Conservation (phyloP, 2,888 invertebrate species). For the Drosophila anomalata region DNA sequence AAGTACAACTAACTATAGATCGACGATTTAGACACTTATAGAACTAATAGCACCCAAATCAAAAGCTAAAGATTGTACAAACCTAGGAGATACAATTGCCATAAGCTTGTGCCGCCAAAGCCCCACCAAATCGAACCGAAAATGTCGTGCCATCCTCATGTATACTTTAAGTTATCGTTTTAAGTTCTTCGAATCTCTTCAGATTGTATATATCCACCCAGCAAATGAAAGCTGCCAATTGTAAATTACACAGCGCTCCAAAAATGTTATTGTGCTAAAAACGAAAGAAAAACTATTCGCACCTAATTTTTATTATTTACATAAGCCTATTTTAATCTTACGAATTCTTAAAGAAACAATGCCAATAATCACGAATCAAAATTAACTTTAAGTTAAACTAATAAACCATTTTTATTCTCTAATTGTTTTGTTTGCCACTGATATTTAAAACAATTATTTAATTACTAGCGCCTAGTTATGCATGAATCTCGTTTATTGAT, state of each 20-base stretch:
- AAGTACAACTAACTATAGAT: slow-evolving; percentile 66
- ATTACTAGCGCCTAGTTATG: slow-evolving; percentile 45
- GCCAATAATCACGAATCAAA: slow-evolving; percentile 76
- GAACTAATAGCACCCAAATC: slow-evolving; percentile 66
- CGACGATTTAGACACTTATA: slow-evolving; percentile 19
- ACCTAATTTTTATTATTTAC: slow-evolving; percentile 33
- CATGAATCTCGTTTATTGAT: slow-evolving; percentile 66
- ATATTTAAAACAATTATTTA: slow-evolving; percentile 55
- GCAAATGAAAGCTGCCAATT: slow-evolving; percentile 70
- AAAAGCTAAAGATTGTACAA: slow-evolving; percentile 66
- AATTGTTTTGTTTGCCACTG: slow-evolving; percentile 70
- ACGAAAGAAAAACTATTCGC: slow-evolving; percentile 41
- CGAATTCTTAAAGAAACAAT: slow-evolving; percentile 73
- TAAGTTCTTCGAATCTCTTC: slow-evolving; percentile 38
- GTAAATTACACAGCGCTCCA: slow-evolving; percentile 67
- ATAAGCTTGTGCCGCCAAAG: slow-evolving; percentile 39
- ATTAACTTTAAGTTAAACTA: slow-evolving; percentile 82
- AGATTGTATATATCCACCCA: slow-evolving; percentile 64
- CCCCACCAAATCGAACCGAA: slow-evolving; percentile 48
- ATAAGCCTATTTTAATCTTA: slow-evolving; percentile 58
- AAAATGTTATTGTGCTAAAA: slow-evolving; percentile 38
- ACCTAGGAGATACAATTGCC: slow-evolving; percentile 48
- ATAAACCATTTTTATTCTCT: slow-evolving; percentile 47
- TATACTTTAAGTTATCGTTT: slow-evolving; percentile 44
- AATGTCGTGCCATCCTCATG: slow-evolving; percentile 74